phyloP scores from a whole-genome alignment of 2,113 vertebrate species.

The Periophthalmus modestus region DNA sequence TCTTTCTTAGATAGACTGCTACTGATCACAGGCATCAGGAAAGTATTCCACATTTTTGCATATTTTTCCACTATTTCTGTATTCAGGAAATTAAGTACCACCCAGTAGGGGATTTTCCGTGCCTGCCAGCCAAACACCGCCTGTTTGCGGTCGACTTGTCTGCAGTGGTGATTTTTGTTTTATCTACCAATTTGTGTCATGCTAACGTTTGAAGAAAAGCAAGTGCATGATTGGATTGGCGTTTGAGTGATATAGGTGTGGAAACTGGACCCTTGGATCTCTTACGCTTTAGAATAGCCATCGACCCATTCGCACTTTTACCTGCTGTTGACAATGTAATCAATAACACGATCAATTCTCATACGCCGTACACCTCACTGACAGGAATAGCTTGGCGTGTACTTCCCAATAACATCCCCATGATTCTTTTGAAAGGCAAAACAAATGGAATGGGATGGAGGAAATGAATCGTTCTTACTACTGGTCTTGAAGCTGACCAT shows the following conservation, averaged over 20 bases:
- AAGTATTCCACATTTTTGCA: not conserved
- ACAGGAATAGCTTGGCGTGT: slow-evolving; percentile 40
- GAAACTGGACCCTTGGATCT: slow-evolving; percentile 21
- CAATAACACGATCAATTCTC: slow-evolving; percentile 64
- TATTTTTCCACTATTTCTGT: not conserved
- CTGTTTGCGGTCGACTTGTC: slow-evolving; percentile 2
- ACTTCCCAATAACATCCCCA: slow-evolving; percentile 14
- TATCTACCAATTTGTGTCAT: not conserved
- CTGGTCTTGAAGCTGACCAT: slow-evolving; percentile 15
- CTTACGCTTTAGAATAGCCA: slow-evolving; percentile 56
- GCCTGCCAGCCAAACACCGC: not conserved
- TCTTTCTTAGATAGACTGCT: not conserved
- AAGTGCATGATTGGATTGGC: slow-evolving; percentile 2
- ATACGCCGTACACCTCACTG: slow-evolving; percentile 51
- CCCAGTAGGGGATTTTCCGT: slow-evolving; percentile 5
- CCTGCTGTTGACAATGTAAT: slow-evolving; percentile 54
- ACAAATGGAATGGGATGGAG: slow-evolving; percentile 33
- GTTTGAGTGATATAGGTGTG: slow-evolving; percentile 31
- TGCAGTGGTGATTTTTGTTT: not conserved
- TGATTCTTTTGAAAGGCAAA: slow-evolving; percentile 36
- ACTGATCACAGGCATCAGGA: not conserved
- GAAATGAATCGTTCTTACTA: slow-evolving; percentile 39
- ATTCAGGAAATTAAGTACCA: not conserved
- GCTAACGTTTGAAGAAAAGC: too few relatives aligned
- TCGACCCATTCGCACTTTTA: slow-evolving; percentile 62